These are phyloP conservation scores for Barypeithes pellucidus DNA, from an alignment of 2,888 invertebrate species.

Conservation along the genomic window DNA sequence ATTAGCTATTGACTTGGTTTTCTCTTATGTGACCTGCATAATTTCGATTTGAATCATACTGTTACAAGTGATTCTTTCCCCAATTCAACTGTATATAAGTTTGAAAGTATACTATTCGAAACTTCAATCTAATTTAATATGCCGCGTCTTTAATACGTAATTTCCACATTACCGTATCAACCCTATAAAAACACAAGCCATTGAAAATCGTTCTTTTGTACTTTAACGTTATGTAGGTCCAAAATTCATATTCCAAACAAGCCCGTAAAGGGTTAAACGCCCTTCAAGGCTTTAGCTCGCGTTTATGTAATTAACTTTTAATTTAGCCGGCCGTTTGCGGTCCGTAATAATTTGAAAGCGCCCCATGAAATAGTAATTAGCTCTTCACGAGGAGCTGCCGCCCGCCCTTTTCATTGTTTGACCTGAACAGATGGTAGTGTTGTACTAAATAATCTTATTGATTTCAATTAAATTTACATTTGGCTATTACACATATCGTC, in stretches of 20 bases:
- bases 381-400: conserved; percentile 15
- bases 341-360: conserved; percentile 24
- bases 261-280: conserved; percentile 24
- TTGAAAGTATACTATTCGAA: too few species aligned
- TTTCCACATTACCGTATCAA: neutral
- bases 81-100: too few species aligned
- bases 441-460: conserved; percentile 9
- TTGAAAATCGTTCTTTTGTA: conserved; percentile 16
- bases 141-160: neutral
- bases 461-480: neutral
- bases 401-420: conserved; percentile 23
- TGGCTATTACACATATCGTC: too few species aligned
- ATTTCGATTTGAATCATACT: too few species aligned
- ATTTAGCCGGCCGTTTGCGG: conserved; percentile 20
- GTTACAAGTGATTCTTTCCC: too few species aligned
- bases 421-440: conserved; percentile 11
- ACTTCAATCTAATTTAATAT: neutral
- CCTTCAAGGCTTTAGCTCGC: conserved; percentile 26
- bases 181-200: neutral
- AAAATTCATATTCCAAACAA: conserved; percentile 28
- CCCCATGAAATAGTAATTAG: conserved; percentile 28
- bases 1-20: too few species aligned
- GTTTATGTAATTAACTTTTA: conserved; percentile 28
- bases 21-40: too few species aligned
- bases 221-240: neutral